Evolutionary conservation across 1,140 invertebrate genomes (phyloP), one percentile per base, ranked within the genome.

Genomic region (Pectinophora gossypiella): DNA sequence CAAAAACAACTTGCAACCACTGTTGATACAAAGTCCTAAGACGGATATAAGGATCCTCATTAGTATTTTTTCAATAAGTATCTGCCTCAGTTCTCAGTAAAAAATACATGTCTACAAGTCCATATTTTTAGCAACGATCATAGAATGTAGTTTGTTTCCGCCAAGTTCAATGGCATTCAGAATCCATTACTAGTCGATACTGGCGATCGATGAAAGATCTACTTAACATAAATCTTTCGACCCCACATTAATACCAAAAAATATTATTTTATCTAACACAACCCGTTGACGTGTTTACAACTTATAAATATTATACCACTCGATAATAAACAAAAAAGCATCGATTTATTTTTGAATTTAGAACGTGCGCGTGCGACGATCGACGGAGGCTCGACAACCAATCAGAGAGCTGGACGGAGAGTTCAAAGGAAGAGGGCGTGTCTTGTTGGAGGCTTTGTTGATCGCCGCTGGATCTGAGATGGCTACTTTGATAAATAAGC

Each of bases 201-300:
- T 45, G 40, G 18, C 19, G 18, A 12, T 1, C 51, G 51, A 20
- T 18, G 51, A 52, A 32, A 22, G 51, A 52, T 52, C 43, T 52
- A 54, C 40, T 52, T 52, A 32, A 10, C 44, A 47, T 54, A 47
- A 54, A 54, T 54, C 51, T 38, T 15, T 54, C 51, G 23, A 15
- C 23, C 23, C 10, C n/a, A 45, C 51, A 32, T 51, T 45, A 45
- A 44, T 44, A 18, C 13, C 15, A 40, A 16, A 16, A 40, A 15
- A 47, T 54, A 48, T 54, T 54, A 42, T 47, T 54, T 54, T 48
- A 47, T 54, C 51, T 54, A 48, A 54, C 43, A 54, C 44, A 32
- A 48, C 20, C 18, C 21, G 51, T 21, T 36, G 51, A 54, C 15
- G 27, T 48, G 21, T 54, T 54, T 47, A 54, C 51, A 40, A 54